Evolutionary conservation across 2,888 invertebrate species (phyloP).

Genomic region (Omphaloscelis lunosa): DNA sequence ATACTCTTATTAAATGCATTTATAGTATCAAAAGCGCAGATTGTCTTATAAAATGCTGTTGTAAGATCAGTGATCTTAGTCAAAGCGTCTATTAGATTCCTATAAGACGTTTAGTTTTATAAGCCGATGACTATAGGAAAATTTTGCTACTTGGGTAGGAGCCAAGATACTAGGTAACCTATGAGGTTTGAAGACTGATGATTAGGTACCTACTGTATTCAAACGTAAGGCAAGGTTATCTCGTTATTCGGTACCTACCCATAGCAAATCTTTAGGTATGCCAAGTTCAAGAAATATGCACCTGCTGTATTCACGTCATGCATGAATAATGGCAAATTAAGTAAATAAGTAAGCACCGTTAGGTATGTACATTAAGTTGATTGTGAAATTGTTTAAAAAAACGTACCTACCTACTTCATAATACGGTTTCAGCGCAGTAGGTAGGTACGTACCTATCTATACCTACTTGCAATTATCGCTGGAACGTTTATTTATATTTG

Average conservation of each 20-base stretch:
- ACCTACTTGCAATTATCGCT: slow-evolving; percentile 12
- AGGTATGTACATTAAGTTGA: slow-evolving; percentile 26
- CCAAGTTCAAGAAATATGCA: slow-evolving; percentile 3
- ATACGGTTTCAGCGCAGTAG: slow-evolving; percentile 21
- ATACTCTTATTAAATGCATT: too few relatives aligned
- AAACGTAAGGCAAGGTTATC: not conserved
- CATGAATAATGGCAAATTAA: slow-evolving; percentile 34
- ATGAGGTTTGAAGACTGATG: too few relatives aligned
- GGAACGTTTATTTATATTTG: slow-evolving; percentile 5
- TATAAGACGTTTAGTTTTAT: too few relatives aligned
- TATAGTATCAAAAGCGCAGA: too few relatives aligned
- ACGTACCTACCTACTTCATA: not conserved
- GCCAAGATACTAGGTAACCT: too few relatives aligned
- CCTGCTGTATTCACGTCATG: slow-evolving; percentile 19
- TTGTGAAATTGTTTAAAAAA: slow-evolving; percentile 39
- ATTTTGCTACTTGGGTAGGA: too few relatives aligned
- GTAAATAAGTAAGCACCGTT: slow-evolving; percentile 5
- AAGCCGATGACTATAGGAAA: too few relatives aligned
- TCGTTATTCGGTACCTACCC: not conserved
- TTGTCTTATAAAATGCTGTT: too few relatives aligned
- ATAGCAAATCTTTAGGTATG: slow-evolving; percentile 1
- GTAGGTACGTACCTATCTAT: not conserved
- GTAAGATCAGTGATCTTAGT: too few relatives aligned
- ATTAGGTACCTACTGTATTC: not conserved
- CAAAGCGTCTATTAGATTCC: too few relatives aligned